A percentile compares a stretch with the other conserved stretches of the same genome.
phyloP scores from a whole-genome alignment of 2,113 vertebrate genomes.

The Podocnemis expansa region DNA sequence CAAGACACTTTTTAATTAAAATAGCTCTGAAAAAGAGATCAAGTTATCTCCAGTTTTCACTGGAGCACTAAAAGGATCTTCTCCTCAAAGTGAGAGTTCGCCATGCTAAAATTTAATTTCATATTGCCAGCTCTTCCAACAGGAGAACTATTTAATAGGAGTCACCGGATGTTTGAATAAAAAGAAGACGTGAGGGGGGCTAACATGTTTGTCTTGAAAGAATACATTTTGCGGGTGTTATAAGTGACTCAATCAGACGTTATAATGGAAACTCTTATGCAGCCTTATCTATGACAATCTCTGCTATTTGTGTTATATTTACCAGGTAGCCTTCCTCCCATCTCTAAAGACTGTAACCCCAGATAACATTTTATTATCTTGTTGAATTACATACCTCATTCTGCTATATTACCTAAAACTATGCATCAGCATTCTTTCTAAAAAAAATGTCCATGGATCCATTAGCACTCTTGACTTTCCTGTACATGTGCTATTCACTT shows the following conservation, averaged over 20 bases:
- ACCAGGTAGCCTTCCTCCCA: rapidly evolving
- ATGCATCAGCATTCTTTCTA: background rate
- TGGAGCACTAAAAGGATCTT: background rate
- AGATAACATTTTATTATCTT: rapidly evolving
- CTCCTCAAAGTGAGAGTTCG: background rate
- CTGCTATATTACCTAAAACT: rapidly evolving
- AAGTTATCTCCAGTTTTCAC: background rate
- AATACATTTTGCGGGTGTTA: background rate
- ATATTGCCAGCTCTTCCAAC: background rate
- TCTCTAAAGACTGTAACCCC: rapidly evolving
- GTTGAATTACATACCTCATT: rapidly evolving
- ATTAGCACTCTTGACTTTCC: rapidly evolving
- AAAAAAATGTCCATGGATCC: rapidly evolving
- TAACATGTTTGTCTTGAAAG: background rate
- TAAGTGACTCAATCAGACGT: rapidly evolving
- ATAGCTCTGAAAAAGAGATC: background rate
- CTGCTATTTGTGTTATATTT: background rate
- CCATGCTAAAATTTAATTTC: background rate
- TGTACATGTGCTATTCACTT: rapidly evolving
- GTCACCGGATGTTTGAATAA: background rate
- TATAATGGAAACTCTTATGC: rapidly evolving
- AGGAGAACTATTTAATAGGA: background rate
- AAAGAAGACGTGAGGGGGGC: background rate
- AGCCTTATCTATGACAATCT: background rate
- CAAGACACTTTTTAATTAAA: background rate